These are phyloP conservation scores for Neolamprologus brichardi DNA, from an alignment of 2,113 vertebrate species.

Conservation along the genomic window DNA sequence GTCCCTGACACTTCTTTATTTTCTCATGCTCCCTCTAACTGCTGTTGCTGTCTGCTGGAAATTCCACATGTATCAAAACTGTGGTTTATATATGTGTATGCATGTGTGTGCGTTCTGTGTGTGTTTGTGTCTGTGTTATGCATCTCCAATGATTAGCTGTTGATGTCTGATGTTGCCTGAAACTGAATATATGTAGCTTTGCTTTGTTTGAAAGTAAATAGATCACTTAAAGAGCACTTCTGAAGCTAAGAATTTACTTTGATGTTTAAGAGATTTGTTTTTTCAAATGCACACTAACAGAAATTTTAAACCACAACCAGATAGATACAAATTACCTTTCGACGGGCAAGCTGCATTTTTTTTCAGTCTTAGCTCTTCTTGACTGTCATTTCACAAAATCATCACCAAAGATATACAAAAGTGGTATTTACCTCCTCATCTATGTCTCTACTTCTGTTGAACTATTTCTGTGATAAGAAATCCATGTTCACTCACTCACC, in stretches of 20 bases:
- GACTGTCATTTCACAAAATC: background rate
- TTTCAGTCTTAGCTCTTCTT: background rate
- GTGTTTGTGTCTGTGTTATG: background rate
- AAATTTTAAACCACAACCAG: background rate
- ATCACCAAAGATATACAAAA: background rate
- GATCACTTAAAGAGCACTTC: background rate
- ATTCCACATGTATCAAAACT: background rate
- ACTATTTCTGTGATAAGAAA: background rate
- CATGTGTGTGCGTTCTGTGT: background rate
- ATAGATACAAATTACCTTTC: background rate
- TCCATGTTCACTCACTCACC: background rate
- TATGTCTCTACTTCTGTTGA: background rate
- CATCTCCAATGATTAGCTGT: background rate
- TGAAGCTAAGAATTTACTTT: background rate
- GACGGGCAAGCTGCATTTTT: background rate
- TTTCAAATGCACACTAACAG: background rate
- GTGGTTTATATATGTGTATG: background rate
- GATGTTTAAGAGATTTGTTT: background rate
- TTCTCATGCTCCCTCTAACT: background rate
- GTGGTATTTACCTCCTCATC: background rate
- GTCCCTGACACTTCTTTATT: background rate
- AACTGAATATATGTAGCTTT: background rate
- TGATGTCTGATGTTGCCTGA: background rate
- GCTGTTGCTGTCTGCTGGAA: background rate
- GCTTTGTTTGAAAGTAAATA: background rate